phyloP scores from a whole-genome alignment of 1,140 invertebrate genomes.

The Neelides sp. region DNA sequence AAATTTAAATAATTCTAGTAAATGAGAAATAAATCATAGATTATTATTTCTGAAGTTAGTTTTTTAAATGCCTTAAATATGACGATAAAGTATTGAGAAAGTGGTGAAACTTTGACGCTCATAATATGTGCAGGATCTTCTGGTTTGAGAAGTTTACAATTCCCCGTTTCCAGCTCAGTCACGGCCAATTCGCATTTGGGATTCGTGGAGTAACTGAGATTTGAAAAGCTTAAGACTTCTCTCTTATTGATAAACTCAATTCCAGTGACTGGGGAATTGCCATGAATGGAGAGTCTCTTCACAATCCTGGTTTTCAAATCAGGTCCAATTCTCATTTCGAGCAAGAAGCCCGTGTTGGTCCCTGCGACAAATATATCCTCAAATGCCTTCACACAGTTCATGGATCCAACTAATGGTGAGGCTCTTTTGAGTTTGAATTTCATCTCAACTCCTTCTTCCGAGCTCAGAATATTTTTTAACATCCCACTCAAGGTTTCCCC shows the following conservation, averaged over 20 bases:
- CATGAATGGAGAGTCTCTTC: slow-evolving; percentile 23
- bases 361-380: slow-evolving; percentile 13
- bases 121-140: slow-evolving; percentile 25
- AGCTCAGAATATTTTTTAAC: slow-evolving; percentile 12
- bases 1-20: not conserved
- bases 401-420: slow-evolving; percentile 11
- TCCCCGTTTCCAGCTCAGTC: slow-evolving; percentile 17
- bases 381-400: slow-evolving; percentile 17
- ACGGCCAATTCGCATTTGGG: slow-evolving; percentile 28
- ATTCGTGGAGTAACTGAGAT: slow-evolving; percentile 26
- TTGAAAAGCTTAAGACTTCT: slow-evolving; percentile 21
- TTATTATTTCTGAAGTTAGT: too few relatives aligned
- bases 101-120: slow-evolving; percentile 20
- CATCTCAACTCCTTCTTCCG: slow-evolving; percentile 7
- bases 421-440: slow-evolving; percentile 20
- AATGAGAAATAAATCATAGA: not conserved
- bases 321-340: slow-evolving; percentile 6
- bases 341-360: slow-evolving; percentile 17
- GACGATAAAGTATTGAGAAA: slow-evolving; percentile 23
- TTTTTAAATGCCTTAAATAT: slow-evolving; percentile 22
- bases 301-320: not conserved
- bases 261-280: slow-evolving; percentile 18
- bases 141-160: slow-evolving; percentile 16
- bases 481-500: slow-evolving; percentile 10
- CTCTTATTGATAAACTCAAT: slow-evolving; percentile 22